Conservation (phyloP, 2,113 vertebrate species). For the Agapornis roseicollis region DNA sequence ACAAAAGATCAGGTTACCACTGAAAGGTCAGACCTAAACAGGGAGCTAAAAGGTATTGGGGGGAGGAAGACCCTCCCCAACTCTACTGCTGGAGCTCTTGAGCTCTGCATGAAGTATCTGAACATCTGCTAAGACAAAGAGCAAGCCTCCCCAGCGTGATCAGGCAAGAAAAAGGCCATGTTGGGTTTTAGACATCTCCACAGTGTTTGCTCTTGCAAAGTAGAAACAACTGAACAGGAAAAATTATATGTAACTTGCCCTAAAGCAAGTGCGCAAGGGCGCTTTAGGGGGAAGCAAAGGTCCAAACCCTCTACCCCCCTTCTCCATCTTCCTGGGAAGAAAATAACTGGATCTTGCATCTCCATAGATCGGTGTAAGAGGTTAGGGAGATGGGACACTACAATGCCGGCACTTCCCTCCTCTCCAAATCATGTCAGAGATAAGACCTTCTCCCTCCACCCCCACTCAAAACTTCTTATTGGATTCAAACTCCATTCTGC, state of each 20-base stretch:
- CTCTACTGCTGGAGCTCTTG: background rate
- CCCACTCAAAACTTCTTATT: background rate
- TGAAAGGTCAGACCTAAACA: background rate
- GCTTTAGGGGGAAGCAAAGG: background rate
- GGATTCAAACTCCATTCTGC: background rate
- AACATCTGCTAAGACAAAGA: background rate
- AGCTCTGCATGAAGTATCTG: background rate
- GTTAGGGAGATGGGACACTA: background rate
- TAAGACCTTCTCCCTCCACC: rapidly evolving
- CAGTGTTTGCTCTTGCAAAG: background rate
- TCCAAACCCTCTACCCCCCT: background rate
- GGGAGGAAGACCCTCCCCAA: background rate
- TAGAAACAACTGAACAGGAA: background rate
- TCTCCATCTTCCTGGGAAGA: background rate
- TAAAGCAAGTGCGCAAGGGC: background rate
- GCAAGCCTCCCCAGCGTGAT: background rate
- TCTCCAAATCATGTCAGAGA: background rate
- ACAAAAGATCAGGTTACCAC: background rate
- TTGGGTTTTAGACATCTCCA: background rate
- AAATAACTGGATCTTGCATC: background rate
- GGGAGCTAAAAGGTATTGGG: background rate
- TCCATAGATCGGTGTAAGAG: background rate
- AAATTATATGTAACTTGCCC: background rate
- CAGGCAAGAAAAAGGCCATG: background rate
- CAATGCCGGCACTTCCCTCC: background rate